Evolutionary conservation across 2,888 invertebrate genomes (phyloP).

Genomic region (Leistus spinibarbis): DNA sequence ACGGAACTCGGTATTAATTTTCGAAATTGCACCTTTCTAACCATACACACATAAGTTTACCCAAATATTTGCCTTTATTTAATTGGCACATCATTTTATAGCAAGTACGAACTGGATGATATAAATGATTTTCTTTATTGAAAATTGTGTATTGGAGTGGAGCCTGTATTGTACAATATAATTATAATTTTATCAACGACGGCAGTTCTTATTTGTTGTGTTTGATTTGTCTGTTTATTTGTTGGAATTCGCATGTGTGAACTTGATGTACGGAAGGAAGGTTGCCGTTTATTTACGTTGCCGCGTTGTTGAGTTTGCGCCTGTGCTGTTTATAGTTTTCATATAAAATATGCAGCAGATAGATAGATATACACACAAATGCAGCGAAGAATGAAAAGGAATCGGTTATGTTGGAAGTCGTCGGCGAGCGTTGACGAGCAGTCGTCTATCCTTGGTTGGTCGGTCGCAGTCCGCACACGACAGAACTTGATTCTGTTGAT

Average conservation of each 20-base stretch:
- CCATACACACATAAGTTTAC: no score
- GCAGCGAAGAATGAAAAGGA: constrained; percentile 15
- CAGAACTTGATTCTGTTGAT: constrained; percentile 28
- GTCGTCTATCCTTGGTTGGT: background rate
- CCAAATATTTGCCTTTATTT: no score
- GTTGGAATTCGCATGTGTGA: background rate
- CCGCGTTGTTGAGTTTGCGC: background rate
- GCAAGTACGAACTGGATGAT: no score
- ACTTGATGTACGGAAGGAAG: background rate
- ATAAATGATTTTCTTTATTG: no score
- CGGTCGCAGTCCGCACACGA: background rate
- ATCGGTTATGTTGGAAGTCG: constrained; percentile 4
- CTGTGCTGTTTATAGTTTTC: constrained; percentile 31
- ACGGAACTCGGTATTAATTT: background rate
- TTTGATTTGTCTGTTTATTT: background rate
- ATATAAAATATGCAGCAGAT: constrained; percentile 25
- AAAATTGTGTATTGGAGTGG: no score
- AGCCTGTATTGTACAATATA: no score
- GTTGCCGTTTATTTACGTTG: constrained; percentile 23
- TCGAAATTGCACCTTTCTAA: background rate
- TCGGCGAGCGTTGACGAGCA: background rate
- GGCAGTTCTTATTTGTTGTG: background rate
- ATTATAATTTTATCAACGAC: background rate
- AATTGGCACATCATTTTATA: no score
- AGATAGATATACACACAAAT: no score